Evolutionary conservation across 2,113 vertebrate genomes (phyloP), one percentile per base, ranked within the genome.

Genomic region (Brachionichthys hirsutus): DNA sequence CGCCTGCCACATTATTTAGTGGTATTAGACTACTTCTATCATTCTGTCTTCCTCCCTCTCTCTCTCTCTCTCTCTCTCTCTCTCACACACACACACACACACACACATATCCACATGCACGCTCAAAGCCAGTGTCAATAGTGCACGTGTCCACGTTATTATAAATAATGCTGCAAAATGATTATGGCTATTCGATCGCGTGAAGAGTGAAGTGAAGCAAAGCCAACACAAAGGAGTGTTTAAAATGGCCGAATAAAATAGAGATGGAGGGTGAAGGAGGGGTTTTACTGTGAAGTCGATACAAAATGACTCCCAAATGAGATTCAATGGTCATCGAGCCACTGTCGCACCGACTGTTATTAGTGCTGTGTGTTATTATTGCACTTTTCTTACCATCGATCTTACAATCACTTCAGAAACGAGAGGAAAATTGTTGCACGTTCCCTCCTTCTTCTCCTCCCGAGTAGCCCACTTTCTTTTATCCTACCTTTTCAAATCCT

Each of bases 351-450:
- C 71, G 59, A 70, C 73, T 55, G 55, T 73, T 81, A 75, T 84
- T 73, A 75, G 70, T 36, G 70, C 85, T 88, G 85, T 84, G 85
- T 84, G 76, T 85, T 84, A 88, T 90, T 87, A 85, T 85, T 82
- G 75, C 78, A 72, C 75, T 87, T 83, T 79, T 87, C 82, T 67
- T 19, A 0, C 11, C 22, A 82, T 85, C 63, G 77, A 88, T 83
- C 82, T 56, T 2, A 53, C 48, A 44, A 51, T 67, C 75, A 65
- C 65, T 75, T 45, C 44, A 18, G 54, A 49, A 57, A 77, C 79
- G 81, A 85, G 82, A 71, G 75, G 13, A 57, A 74, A 74, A 76
- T 78, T 73, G 70, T 51, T 67, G 44, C 49, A 49, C 42, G 35
- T 70, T 73, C 35, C 35, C 48, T 43, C 24, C 30, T 63, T 64